Conservation (phyloP, 2,888 invertebrate species). For the Chymomyza fuscimana region DNA sequence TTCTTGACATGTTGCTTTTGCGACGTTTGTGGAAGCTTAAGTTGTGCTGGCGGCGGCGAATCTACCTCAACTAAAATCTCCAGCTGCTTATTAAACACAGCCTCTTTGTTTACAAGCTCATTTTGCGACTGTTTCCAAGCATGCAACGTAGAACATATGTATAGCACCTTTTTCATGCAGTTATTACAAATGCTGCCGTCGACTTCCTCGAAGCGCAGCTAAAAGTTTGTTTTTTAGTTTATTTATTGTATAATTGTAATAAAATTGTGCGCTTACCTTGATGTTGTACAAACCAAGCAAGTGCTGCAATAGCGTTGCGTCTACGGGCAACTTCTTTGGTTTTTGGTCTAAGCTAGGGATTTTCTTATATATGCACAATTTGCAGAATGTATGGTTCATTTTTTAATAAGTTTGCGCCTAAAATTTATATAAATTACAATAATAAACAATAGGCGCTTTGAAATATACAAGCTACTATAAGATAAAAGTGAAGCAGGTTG, state of each 20-base stretch:
- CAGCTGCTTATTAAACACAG: slow-evolving; percentile 6
- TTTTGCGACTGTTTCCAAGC: slow-evolving; percentile 24
- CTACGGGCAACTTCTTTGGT: background rate
- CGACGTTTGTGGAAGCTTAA: too few species aligned
- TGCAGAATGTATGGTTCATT: slow-evolving; percentile 8
- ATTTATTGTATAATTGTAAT: background rate
- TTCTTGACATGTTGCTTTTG: too few species aligned
- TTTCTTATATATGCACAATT: slow-evolving; percentile 15
- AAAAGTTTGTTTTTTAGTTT: background rate
- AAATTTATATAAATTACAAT: background rate
- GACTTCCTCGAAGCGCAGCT: background rate
- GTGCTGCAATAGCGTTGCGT: slow-evolving; percentile 17
- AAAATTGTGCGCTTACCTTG: slow-evolving; percentile 13
- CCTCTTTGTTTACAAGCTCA: slow-evolving; percentile 9
- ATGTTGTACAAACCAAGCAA: slow-evolving; percentile 29
- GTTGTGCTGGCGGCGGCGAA: too few species aligned
- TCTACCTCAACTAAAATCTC: background rate
- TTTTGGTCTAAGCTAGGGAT: background rate
- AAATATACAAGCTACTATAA: background rate
- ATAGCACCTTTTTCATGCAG: slow-evolving; percentile 19
- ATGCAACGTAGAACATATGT: slow-evolving; percentile 20
- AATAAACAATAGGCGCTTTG: background rate
- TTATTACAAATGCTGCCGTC: slow-evolving; percentile 11
- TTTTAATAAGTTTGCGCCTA: background rate
- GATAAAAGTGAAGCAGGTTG: background rate